Evolutionary conservation across 2,888 invertebrate genomes (phyloP), one percentile per base, ranked within the genome.

Genomic region (Idaea dimidiata): DNA sequence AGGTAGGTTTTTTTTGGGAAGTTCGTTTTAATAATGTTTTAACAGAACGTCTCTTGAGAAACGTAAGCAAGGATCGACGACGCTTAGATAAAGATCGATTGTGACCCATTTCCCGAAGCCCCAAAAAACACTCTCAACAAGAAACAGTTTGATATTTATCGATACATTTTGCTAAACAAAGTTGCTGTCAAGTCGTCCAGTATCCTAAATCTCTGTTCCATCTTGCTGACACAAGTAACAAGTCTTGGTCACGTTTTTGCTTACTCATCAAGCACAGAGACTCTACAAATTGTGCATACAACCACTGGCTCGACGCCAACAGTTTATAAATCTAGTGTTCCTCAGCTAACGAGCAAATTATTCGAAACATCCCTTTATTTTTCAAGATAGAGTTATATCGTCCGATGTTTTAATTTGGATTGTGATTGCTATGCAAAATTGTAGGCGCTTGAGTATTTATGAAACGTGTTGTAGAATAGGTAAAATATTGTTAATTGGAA

Each of bases 241-340:
- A 72, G 71, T 70, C 72, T 79, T 79, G 80, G 86, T 84, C 87
- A 87, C 87, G 88, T 88, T 85, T 83, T 79, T 78, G 82, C 80
- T 64, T 75, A 78, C 82, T 85, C 85, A 83, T 79, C 80, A 71
- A 71, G 75, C 74, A 79, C 71, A 72, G 79, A 80, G 80, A 80
- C 81, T 78, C 81, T 83, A 83, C 80, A 85, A 82, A 83, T 83
- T 83, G 80, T 81, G 80, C 82, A 82, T 77, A 72, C 79, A 72
- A 71, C 68, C 73, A 78, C 77, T 89, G 89, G 89, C 83, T 71
- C 68, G 66, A 31, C 66, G 87, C 89, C 89, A 89, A 83, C 80
- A 81, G 81, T 87, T 87, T 87, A 85, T 82, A 80, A 82, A 88
- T 86, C 84, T 85, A 86, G 83, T 82, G 82, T 79, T 79, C 77